A percentile compares a stretch with the other conserved stretches of the same genome.
Conservation (phyloP, 1,140 invertebrate genomes). For the Tetramorium alpestre region DNA sequence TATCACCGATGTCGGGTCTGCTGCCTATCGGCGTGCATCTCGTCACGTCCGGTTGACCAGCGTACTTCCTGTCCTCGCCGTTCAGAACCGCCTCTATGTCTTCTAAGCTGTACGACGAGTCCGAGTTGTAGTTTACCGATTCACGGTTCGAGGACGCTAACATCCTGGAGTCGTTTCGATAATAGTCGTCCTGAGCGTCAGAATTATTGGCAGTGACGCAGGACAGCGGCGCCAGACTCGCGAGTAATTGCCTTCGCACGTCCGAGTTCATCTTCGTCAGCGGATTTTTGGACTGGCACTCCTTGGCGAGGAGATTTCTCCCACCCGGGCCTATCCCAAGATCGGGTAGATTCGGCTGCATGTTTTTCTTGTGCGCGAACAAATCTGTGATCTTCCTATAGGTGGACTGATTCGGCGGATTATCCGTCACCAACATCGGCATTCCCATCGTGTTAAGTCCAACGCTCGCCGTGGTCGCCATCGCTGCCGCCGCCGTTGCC, state of each 20-base stretch:
- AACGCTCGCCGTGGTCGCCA: slow-evolving; percentile 34
- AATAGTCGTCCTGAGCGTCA: slow-evolving; percentile 89
- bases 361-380: slow-evolving; percentile 86
- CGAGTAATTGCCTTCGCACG: slow-evolving; percentile 90
- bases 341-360: slow-evolving; percentile 84
- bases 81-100: slow-evolving; percentile 88
- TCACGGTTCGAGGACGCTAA: slow-evolving; percentile 84
- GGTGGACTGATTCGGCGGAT: slow-evolving; percentile 84
- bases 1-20: slow-evolving; percentile 81
- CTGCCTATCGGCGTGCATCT: slow-evolving; percentile 88
- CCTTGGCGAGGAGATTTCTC: slow-evolving; percentile 67
- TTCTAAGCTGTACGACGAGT: slow-evolving; percentile 88
- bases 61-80: slow-evolving; percentile 83
- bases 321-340: slow-evolving; percentile 85
- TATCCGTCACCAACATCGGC: slow-evolving; percentile 55
- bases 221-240: slow-evolving; percentile 90
- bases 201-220: slow-evolving; percentile 88
- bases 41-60: slow-evolving; percentile 89
- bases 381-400: slow-evolving; percentile 90
- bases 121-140: slow-evolving; percentile 83
- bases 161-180: slow-evolving; percentile 87
- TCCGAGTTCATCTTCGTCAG: slow-evolving; percentile 83
- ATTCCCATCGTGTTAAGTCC: slow-evolving; percentile 81
- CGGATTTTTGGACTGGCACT: slow-evolving; percentile 81
- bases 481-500: not conserved